phyloP scores from a whole-genome alignment of 2,888 invertebrate genomes.

The Hirtodrosophila histrioides region DNA sequence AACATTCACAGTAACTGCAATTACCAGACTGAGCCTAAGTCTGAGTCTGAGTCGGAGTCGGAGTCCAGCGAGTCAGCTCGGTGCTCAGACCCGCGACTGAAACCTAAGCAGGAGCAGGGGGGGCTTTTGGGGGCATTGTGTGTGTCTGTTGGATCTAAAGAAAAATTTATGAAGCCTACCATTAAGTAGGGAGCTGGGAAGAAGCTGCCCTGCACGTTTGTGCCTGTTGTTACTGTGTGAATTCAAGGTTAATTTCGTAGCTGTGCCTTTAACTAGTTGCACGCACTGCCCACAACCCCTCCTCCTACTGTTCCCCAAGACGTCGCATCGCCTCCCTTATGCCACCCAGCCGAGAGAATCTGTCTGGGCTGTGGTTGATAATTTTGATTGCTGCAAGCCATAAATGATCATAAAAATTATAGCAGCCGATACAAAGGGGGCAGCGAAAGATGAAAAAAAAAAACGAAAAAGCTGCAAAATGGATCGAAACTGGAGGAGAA shows the following conservation, averaged over 20 bases:
- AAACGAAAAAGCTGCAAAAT: conserved; percentile 22
- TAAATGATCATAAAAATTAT: conserved; percentile 81
- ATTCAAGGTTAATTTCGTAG: conserved; percentile 78
- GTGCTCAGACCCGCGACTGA: not conserved
- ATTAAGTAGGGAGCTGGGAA: conserved; percentile 70
- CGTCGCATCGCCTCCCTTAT: conserved; percentile 25
- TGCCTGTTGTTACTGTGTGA: conserved; percentile 64
- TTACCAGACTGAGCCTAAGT: conserved; percentile 51
- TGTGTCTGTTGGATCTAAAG: conserved; percentile 65
- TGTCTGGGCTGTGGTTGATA: conserved; percentile 63
- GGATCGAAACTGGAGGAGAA: conserved; percentile 3
- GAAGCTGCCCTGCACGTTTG: conserved; percentile 35
- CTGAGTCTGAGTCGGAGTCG: conserved; percentile 9
- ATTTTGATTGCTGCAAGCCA: conserved; percentile 78
- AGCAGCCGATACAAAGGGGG: conserved; percentile 66
- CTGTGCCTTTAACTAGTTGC: conserved; percentile 76
- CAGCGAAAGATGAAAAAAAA: conserved; percentile 25
- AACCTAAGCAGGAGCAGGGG: conserved; percentile 20
- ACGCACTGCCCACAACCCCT: conserved; percentile 64
- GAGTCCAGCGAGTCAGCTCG: conserved; percentile 10
- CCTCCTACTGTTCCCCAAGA: not conserved
- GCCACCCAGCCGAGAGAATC: conserved; percentile 38
- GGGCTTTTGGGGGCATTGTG: conserved; percentile 40
- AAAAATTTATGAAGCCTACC: conserved; percentile 78
- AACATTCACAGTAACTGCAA: conserved; percentile 81